Conservation (phyloP, 2,797 vertebrate species). For the Cyclopterus lumpus region DNA sequence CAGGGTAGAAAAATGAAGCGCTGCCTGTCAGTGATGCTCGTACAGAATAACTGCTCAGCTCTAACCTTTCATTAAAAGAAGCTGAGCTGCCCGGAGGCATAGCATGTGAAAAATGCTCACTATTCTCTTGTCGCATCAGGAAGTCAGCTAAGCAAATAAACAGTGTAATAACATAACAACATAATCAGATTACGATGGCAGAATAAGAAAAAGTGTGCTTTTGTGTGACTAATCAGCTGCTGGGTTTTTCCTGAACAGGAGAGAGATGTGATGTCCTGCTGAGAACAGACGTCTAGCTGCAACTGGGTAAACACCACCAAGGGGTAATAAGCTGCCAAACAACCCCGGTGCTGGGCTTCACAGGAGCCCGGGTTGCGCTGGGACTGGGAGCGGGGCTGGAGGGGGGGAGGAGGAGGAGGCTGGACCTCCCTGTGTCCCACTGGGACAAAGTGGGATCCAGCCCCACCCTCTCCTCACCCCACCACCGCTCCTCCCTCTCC, state of each 20-base stretch:
- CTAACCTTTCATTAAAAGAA: constrained; percentile 54
- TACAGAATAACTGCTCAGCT: constrained; percentile 14
- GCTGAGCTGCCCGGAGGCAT: constrained; percentile 28
- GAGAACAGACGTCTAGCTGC: constrained; percentile 47
- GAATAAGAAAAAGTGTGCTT: neutral
- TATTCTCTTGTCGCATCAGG: constrained; percentile 38
- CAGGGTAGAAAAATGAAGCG: neutral
- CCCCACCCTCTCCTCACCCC: constrained; percentile 11
- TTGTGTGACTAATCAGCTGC: constrained; percentile 40
- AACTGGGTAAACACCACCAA: constrained; percentile 53
- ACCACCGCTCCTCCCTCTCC: constrained; percentile 58
- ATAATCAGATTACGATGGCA: constrained; percentile 60
- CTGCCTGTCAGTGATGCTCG: neutral
- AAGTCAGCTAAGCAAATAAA: constrained; percentile 63
- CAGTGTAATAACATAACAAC: constrained; percentile 57
- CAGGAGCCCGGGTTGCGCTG: constrained; percentile 28
- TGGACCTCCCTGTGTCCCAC: constrained; percentile 42
- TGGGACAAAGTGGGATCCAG: constrained; percentile 47
- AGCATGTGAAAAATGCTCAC: constrained; percentile 57
- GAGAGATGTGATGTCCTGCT: constrained; percentile 50
- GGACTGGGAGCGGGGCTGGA: constrained; percentile 17
- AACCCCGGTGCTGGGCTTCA: constrained; percentile 50
- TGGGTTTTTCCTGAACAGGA: constrained; percentile 42
- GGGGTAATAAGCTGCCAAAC: constrained; percentile 69
- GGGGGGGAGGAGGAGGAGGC: constrained; percentile 11